Conservation (phyloP, 2,797 vertebrate species). For the Toxotes lorentzi region DNA sequence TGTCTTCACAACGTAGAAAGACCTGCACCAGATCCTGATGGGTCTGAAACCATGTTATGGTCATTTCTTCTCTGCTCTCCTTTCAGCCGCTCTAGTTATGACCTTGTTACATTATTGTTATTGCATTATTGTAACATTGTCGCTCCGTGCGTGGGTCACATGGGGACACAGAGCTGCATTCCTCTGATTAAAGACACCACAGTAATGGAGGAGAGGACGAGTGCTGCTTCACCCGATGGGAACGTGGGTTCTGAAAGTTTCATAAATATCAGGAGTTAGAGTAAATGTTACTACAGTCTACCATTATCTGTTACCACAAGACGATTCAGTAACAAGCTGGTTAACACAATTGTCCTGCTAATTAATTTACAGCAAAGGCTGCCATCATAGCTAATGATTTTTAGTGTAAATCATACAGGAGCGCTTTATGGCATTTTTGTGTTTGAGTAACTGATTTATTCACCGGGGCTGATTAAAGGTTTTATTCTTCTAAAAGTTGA, state of each 20-base stretch:
- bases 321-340: background rate
- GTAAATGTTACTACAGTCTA: background rate
- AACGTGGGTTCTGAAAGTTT: constrained; percentile 6
- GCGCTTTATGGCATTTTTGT: constrained; percentile 8
- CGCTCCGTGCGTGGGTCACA: constrained; percentile 45
- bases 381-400: background rate
- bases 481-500: too few species aligned
- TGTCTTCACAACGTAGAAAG: background rate
- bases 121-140: constrained; percentile 71
- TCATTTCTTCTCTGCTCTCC: constrained; percentile 70
- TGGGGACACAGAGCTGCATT: constrained; percentile 54
- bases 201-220: constrained; percentile 32
- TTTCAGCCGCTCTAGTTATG: constrained; percentile 69
- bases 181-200: constrained; percentile 68
- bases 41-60: constrained; percentile 68
- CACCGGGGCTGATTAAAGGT: background rate
- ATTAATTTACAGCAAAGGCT: background rate
- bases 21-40: constrained; percentile 58
- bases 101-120: constrained; percentile 76
- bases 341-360: background rate
- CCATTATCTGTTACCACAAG: background rate
- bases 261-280: background rate
- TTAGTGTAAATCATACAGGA: background rate
- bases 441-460: background rate
- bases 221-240: background rate